Evolutionary conservation across 2,888 invertebrate genomes (phyloP), one percentile per base, ranked within the genome.

Genomic region (Rhabditoides inermis): DNA sequence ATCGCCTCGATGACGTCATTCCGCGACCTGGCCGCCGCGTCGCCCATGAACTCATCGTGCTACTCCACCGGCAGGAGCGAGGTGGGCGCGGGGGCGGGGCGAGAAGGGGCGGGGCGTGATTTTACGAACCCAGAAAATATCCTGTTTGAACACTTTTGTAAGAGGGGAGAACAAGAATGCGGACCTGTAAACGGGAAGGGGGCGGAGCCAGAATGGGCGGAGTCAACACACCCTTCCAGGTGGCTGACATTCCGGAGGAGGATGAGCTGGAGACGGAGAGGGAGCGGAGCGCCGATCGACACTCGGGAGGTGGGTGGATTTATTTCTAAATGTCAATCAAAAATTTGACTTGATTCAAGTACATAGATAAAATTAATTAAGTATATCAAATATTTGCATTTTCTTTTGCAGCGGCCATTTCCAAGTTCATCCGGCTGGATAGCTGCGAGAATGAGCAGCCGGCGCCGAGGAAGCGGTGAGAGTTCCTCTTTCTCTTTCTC

Each of bases 1-100:
- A n/a, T n/a, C n/a, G n/a, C n/a, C n/a, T n/a, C 61, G 41, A 71
- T 71, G 71, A 71, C 71, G 10, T 70, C 72, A 4, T 71, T 71
- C 45, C 65, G 67, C 7, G 69, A 71, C 47, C 51, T 71, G 6
- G 71, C 71, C 25, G 47, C 63, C 4, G 53, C 51, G n/a, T 58
- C 60, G 28, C 61, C 63, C 23, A 61, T 63, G 60, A 61, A 59
- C 41, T 45, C 45, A 26, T 61, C 60, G n/a, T 48, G 55, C 27
- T 63, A 63, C 55, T 63, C 63, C 46, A 50, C 61, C 32, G 62
- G 62, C 18, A 55, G 63, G 45, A 60, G 60, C 49, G 63, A 63
- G 45, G 60, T 59, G 3, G 4, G 12, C 12, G n/a, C n/a, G n/a
- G n/a, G n/a, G n/a, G n/a, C n/a, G n/a, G n/a, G n/a, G n/a, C n/a